These are phyloP conservation scores for Dipodomys ordii DNA, from an alignment of 2,113 vertebrate species.

Conservation along the genomic window DNA sequence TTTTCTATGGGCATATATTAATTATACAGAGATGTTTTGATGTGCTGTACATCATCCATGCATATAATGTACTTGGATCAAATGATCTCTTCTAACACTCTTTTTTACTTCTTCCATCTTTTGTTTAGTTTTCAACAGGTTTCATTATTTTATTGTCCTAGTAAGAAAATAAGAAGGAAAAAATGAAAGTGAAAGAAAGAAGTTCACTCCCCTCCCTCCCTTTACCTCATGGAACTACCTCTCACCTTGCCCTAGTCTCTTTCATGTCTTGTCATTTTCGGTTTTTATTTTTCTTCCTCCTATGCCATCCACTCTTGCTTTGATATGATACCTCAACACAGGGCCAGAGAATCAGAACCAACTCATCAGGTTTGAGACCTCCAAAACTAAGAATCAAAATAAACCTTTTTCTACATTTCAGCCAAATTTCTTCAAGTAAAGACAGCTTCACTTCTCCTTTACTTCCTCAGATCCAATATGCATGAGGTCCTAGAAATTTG, in stretches of 20 bases:
- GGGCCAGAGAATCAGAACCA: neutral
- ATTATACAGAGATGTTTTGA: too few relatives aligned
- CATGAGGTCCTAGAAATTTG: constrained; percentile 24
- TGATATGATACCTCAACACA: neutral
- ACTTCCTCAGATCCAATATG: neutral
- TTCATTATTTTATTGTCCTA: neutral
- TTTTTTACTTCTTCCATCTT: too few relatives aligned
- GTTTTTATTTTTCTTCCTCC: too few relatives aligned
- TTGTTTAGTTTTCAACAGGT: neutral
- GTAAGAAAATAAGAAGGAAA: neutral
- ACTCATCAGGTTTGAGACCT: neutral
- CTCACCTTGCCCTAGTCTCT: neutral
- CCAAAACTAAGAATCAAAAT: neutral
- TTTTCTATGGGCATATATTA: neutral
- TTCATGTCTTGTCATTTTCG: neutral
- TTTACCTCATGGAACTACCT: neutral
- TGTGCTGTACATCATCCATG: too few relatives aligned
- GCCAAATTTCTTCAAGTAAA: constrained; percentile 25
- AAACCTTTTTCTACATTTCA: neutral
- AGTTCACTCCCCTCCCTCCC: neutral
- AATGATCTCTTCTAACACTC: too few relatives aligned
- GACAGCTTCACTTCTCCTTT: neutral
- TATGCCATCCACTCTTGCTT: neutral
- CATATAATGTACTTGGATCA: too few relatives aligned
- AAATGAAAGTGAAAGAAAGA: neutral